Evolutionary conservation across 1,140 invertebrate genomes (phyloP).

Genomic region (Drosophila persimilis): DNA sequence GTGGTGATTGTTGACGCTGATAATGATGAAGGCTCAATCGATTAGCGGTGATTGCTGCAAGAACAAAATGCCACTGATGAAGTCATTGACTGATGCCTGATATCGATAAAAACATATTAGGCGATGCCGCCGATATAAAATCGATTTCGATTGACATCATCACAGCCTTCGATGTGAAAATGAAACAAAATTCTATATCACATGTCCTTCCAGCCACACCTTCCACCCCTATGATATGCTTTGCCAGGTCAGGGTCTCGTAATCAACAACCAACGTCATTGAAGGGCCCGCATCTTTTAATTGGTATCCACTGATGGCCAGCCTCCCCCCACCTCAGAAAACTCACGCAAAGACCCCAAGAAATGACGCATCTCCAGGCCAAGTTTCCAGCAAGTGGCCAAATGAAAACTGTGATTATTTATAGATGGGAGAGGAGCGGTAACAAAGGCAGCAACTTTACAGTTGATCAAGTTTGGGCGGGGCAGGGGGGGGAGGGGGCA

Average conservation of each 20-base stretch:
- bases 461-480: conserved; percentile 14
- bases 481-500: conserved; percentile 7
- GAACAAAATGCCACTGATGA: not conserved
- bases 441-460: conserved; percentile 31
- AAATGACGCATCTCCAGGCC: conserved; percentile 28
- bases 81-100: conserved; percentile 10
- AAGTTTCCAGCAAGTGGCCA: conserved; percentile 20
- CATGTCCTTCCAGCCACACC: too few species aligned
- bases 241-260: conserved; percentile 1
- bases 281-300: conserved; percentile 23
- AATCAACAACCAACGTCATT: conserved; percentile 29
- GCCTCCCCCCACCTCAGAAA: not conserved
- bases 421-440: conserved; percentile 42
- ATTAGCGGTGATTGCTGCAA: conserved; percentile 24
- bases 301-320: not conserved
- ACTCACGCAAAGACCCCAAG: not conserved
- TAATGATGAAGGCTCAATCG: conserved; percentile 25
- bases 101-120: too few species aligned
- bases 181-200: not conserved
- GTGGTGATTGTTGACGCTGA: conserved; percentile 6
- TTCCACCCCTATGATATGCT: too few species aligned
- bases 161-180: not conserved
- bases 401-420: conserved; percentile 41
- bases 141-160: not conserved
- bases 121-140: too few species aligned